A percentile compares a stretch with the other conserved stretches of the same genome.
phyloP scores from a whole-genome alignment of 2,797 vertebrate genomes.

The Diglossa cyanea region DNA sequence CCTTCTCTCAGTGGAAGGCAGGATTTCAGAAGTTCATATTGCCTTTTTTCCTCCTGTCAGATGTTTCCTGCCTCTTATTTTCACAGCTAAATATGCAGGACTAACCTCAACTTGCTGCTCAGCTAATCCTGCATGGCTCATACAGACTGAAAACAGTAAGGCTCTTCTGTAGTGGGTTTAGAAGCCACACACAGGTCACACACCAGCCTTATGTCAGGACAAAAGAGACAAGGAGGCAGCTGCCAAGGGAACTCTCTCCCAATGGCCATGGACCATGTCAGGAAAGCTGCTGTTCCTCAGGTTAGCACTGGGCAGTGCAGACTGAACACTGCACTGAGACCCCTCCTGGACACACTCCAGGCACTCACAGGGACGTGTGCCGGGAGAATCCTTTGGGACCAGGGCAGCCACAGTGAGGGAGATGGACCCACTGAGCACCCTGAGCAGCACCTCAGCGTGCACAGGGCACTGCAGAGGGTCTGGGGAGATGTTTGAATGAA shows the following conservation, averaged over 20 bases:
- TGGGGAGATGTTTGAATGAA: neutral
- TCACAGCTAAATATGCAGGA: neutral
- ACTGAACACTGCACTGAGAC: no score
- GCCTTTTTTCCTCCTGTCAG: neutral
- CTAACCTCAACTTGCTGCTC: neutral
- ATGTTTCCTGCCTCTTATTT: neutral
- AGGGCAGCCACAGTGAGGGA: rapidly evolving
- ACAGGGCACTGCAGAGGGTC: neutral
- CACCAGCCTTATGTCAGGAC: neutral
- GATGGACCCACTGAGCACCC: rapidly evolving
- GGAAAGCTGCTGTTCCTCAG: neutral
- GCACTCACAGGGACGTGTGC: rapidly evolving
- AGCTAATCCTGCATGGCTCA: neutral
- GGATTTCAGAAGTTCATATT: neutral
- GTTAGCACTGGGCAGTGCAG: neutral
- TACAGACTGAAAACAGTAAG: neutral
- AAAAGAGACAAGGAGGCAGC: neutral
- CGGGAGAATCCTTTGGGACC: neutral
- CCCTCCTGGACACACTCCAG: rapidly evolving
- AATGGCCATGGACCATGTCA: no score
- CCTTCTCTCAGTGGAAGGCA: neutral
- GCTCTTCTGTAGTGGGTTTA: neutral
- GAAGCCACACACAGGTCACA: neutral
- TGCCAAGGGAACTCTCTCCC: neutral
- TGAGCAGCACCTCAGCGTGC: rapidly evolving